Base-by-base conservation (phyloP, 2,113 vertebrate species). In the Elachura formosa region DNA sequence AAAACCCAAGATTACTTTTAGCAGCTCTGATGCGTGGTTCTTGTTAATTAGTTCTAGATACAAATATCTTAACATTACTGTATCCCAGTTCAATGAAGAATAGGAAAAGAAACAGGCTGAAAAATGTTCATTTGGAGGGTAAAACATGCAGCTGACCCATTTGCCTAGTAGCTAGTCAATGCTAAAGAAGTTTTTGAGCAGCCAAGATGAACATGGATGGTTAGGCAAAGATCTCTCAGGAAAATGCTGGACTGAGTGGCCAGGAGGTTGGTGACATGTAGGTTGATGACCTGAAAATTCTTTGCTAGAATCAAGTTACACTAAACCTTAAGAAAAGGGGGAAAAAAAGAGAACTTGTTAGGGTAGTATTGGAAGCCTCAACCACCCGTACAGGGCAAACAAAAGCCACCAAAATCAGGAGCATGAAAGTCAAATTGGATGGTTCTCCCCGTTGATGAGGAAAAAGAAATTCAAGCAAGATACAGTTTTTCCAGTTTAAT, bases 211-310 rank as follows among this genome's bases (percentile, higher is more conserved):
- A 80, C 12, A 54, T 24, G 17, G 10, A 15, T 6, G 14, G 29
- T 46, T 55, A 77, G 55, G 14, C 1, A 11, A 69, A 3, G n/a
- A 24, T 45, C 49, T n/a, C 21, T 23, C 34, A 45, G 40, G 22
- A 52, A 83, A 82, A 52, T 1, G 1, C 23, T 46, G 26, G 11
- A 3, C 31, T 80, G 31, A 17, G 20, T 36, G 58, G 17, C 40
- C 45, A 56, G 58, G 33, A 55, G 6, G 2, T 64, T 0, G 0
- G 31, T 45, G 45, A 58, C 17, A 40, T 1, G 2, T 28, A 48
- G 20, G 14, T n/a, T 67, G 69, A 41, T 38, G 41, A 86, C 40
- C 40, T 75, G 29, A 79, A 82, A 59, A 76, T 16, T 46, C 36
- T 59, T 55, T 41, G 12, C 45, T 51, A 51, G 23, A 84, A 71